Evolutionary conservation across 2,113 vertebrate species (phyloP).

Genomic region (Syrrhaptes paradoxus): DNA sequence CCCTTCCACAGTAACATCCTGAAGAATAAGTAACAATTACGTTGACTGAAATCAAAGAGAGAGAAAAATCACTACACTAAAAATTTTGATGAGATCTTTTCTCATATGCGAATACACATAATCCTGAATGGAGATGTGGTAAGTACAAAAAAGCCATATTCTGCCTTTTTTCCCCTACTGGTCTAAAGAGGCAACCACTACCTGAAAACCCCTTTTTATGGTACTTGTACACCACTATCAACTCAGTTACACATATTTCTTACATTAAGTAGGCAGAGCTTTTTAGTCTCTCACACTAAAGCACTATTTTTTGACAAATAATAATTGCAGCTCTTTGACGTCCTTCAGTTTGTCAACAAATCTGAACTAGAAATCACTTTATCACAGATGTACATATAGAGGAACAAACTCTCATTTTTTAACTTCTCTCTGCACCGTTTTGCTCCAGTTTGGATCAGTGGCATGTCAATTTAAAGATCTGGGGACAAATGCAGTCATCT

Average conservation of each 20-base stretch:
- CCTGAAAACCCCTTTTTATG: neutral
- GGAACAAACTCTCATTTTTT: neutral
- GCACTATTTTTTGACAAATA: neutral
- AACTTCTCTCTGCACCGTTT: neutral
- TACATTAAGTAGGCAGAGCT: neutral
- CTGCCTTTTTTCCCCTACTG: neutral
- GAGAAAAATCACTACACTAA: neutral
- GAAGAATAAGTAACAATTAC: neutral
- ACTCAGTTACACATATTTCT: neutral
- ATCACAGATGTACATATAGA: neutral
- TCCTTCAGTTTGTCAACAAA: neutral
- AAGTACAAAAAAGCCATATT: neutral
- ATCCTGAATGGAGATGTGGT: neutral
- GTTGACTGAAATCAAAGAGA: neutral
- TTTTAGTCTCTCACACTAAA: neutral
- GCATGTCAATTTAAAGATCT: neutral
- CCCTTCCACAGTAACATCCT: neutral
- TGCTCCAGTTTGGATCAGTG: neutral
- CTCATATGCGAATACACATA: neutral
- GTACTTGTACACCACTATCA: neutral
- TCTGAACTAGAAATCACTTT: neutral
- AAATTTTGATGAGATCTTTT: neutral
- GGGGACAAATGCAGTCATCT: neutral
- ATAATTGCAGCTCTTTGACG: neutral
- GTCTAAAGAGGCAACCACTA: neutral